These are phyloP conservation scores for Xenops minutus DNA, from an alignment of 2,797 vertebrate genomes.

Conservation along the genomic window DNA sequence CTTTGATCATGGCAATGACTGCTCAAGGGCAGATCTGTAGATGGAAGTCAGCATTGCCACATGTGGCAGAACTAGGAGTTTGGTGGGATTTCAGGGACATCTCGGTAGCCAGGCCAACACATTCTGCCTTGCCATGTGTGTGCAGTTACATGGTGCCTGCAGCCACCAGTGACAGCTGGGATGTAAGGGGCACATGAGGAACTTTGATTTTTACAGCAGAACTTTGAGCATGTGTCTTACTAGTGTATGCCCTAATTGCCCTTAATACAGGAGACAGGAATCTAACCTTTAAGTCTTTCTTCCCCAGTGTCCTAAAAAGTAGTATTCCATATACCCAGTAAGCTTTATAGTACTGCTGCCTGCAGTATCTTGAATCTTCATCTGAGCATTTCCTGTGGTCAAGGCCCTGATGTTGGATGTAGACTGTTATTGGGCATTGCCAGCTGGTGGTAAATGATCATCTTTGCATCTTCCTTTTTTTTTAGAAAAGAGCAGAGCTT, in stretches of 20 bases:
- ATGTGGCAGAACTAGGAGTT: neutral
- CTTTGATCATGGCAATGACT: neutral
- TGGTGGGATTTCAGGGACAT: neutral
- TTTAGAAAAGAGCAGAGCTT: neutral
- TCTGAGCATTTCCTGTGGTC: neutral
- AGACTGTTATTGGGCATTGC: neutral
- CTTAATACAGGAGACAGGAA: neutral
- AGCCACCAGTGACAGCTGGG: neutral
- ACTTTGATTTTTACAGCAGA: neutral
- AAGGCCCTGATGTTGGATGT: neutral
- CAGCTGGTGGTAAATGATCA: neutral
- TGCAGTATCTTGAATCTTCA: neutral
- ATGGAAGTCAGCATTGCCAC: neutral
- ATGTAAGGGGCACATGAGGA: neutral
- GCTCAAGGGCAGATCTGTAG: neutral
- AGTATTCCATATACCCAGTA: neutral
- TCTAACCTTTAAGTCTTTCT: neutral
- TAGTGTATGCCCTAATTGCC: neutral
- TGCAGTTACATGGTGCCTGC: neutral
- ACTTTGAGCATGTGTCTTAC: neutral
- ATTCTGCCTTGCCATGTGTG: rapidly evolving
- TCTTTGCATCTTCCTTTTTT: neutral
- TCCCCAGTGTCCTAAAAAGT: neutral
- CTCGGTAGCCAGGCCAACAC: neutral
- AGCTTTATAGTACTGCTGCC: neutral